Evolutionary conservation across 2,797 vertebrate genomes (phyloP), one percentile per base, ranked within the genome.

Genomic region (Alcedo atthis): DNA sequence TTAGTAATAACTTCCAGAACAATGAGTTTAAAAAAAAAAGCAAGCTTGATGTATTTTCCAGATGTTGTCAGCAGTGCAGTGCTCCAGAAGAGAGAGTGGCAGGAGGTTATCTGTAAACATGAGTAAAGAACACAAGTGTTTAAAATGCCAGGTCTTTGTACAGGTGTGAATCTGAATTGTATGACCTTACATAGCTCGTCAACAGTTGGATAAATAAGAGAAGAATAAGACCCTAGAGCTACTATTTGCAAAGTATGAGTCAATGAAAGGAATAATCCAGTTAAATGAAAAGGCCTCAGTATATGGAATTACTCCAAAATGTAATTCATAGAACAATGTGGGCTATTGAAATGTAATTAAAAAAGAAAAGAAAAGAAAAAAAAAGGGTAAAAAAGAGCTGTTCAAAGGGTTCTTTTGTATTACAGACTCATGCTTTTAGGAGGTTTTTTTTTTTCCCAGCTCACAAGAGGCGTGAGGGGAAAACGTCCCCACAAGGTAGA

Each of bases 261-360:
- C 80, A 64, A 1, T 73, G 77, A 55, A 87, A 85, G 35, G 45
- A 49, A 28, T 81, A 64, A 81, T 83, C 61, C 54, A 33, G 32
- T 85, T 58, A 78, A 66, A 87, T 71, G 33, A 91, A 87, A 93
- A 93, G 43, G 43, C 33, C 43, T 96, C 84, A 91, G 43, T 71
- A 5, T 43, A 45, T 62, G 81, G 83, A 87, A 48, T 59, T 80
- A 75, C 54, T 87, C 75, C 37, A 70, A 71, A 91, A 49, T 19
- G 21, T 58, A 64, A 62, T 48, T 85, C 67, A 10, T 7, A 45
- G 73, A 94, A 89, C 85, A 96, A 85, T 83, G 62, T 1, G 2
- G 68, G 51, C 73, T 83, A 81, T 75, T 93, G 81, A 93, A 90
- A 79, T 42, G 28, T 6, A 40, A 35, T 21, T 37, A 0, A 32